A percentile compares a stretch with the other conserved stretches of the same genome.
Conservation (phyloP, 2,797 vertebrate species). For the Peromyscus eremicus region DNA sequence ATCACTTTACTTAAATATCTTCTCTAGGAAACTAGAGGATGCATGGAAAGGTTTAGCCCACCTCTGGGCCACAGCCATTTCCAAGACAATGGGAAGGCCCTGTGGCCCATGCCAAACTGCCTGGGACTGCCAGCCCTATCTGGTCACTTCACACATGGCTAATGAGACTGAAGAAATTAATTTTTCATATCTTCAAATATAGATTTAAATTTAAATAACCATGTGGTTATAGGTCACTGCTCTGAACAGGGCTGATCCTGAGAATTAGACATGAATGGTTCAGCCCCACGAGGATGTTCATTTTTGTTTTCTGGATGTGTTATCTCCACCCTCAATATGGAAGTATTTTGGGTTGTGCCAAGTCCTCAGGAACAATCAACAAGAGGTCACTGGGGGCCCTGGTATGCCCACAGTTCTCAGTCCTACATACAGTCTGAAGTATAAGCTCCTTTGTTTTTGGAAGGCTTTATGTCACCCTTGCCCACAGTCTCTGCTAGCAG, state of each 20-base stretch:
- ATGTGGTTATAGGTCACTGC: background rate
- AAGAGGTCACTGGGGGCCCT: accelerated
- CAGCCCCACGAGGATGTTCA: constrained; percentile 17
- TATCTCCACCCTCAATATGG: background rate
- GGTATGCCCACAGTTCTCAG: background rate
- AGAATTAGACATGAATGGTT: constrained; percentile 33
- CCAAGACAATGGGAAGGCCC: background rate
- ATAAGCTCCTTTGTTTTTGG: constrained; percentile 48
- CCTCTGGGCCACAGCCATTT: accelerated
- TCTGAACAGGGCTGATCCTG: background rate
- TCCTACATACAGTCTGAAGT: background rate
- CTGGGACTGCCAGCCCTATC: accelerated
- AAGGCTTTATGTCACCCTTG: background rate
- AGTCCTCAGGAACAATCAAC: background rate
- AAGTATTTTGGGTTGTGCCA: accelerated
- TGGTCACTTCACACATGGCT: accelerated
- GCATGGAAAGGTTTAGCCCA: background rate
- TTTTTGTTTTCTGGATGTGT: background rate
- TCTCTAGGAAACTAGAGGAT: constrained; percentile 59
- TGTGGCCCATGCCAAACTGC: accelerated
- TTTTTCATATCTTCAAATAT: background rate
- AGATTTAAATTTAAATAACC: background rate
- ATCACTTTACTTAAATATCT: constrained; percentile 76
- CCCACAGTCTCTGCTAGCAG: background rate
- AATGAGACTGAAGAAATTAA: background rate